A percentile compares a stretch with the other conserved stretches of the same genome.
These are phyloP conservation scores for Salminus brasiliensis DNA, from an alignment of 2,113 vertebrate genomes.

Conservation along the genomic window DNA sequence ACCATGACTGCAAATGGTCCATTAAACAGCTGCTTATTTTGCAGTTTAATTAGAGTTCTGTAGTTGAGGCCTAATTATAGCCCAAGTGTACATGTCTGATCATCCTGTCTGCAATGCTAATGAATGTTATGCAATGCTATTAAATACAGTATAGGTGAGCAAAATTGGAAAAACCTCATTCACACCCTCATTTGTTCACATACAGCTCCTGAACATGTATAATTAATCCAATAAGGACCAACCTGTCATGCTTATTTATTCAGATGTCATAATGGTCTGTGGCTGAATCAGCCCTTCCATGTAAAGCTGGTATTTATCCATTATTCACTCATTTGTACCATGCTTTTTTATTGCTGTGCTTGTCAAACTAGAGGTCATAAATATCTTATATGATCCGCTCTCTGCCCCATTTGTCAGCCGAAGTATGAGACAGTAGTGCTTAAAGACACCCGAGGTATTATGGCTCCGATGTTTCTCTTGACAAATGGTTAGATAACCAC, in stretches of 20 bases:
- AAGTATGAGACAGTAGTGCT: slow-evolving; percentile 12
- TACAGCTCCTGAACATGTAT: not conserved
- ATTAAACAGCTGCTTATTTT: not conserved
- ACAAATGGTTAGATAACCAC: slow-evolving; percentile 24
- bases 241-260: slow-evolving; percentile 20
- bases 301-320: slow-evolving; percentile 38
- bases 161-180: not conserved
- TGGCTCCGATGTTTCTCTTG: slow-evolving; percentile 13
- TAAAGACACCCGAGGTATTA: slow-evolving; percentile 1
- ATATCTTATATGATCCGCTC: slow-evolving; percentile 37
- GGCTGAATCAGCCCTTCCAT: not conserved
- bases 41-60: not conserved
- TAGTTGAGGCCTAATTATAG: not conserved
- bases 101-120: no score
- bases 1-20: not conserved
- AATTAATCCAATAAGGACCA: slow-evolving; percentile 1
- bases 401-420: slow-evolving; percentile 8
- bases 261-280: not conserved
- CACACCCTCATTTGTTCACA: not conserved
- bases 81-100: not conserved
- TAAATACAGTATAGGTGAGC: not conserved
- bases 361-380: slow-evolving; percentile 37
- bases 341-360: slow-evolving; percentile 25
- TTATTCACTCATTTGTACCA: slow-evolving; percentile 17
- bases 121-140: not conserved